These are phyloP conservation scores for Crossaster papposus DNA, from an alignment of 53 echinoderm and acorn worm species.

Conservation along the genomic window DNA sequence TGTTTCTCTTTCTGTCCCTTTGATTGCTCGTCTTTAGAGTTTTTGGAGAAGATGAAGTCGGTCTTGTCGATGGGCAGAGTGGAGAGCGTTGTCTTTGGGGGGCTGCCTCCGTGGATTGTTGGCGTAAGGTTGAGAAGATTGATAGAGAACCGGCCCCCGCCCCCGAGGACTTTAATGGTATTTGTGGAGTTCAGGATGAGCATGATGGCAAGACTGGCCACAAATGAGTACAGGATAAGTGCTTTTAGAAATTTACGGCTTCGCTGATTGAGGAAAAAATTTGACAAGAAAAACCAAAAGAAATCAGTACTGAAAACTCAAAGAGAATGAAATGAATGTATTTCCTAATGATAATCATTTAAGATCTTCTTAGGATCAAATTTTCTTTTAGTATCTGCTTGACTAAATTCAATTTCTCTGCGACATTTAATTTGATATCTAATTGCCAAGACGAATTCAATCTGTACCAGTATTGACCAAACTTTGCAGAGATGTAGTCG, in stretches of 20 bases:
- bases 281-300: background rate
- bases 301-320: background rate
- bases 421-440: too few species aligned
- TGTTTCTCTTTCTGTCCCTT: background rate
- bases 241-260: conserved; percentile 29
- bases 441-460: too few species aligned
- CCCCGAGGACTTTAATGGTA: conserved; percentile 34
- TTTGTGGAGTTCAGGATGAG: conserved; percentile 32
- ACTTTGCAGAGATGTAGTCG: too few species aligned
- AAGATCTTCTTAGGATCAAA: too few species aligned
- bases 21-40: background rate
- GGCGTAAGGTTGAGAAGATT: conserved; percentile 12
- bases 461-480: too few species aligned
- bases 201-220: conserved; percentile 38
- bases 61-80: background rate
- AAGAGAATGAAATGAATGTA: background rate
- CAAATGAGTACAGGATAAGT: conserved; percentile 40
- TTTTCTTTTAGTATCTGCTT: too few species aligned
- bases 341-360: background rate
- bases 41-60: conserved; percentile 34
- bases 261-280: background rate
- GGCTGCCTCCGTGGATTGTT: background rate
- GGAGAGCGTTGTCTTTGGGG: background rate
- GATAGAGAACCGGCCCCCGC: background rate
- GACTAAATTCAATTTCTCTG: too few species aligned